Evolutionary conservation across 2,113 vertebrate genomes (phyloP).

Genomic region (Thunnus thynnus): DNA sequence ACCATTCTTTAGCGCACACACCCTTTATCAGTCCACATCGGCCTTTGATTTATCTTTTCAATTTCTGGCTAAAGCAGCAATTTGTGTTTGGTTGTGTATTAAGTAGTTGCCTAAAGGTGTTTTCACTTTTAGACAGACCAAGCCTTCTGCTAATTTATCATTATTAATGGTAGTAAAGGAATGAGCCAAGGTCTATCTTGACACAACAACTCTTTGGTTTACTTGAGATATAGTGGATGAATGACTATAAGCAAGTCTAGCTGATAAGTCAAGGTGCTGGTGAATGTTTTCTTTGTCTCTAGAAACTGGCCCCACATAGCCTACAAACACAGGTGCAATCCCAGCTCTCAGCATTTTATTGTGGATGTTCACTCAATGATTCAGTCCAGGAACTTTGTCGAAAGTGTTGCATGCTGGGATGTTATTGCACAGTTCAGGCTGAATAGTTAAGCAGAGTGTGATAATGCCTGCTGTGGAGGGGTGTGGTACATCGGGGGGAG

Average conservation of each 20-base stretch:
- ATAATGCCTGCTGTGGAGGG: conserved; percentile 54
- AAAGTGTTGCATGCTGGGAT: conserved; percentile 15
- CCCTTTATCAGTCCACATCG: not conserved
- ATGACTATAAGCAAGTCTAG: conserved; percentile 5
- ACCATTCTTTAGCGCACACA: not conserved
- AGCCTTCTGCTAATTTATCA: not conserved
- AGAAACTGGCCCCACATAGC: not conserved
- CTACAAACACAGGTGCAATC: not conserved
- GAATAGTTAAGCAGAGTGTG: conserved; percentile 43
- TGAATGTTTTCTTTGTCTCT: conserved; percentile 41
- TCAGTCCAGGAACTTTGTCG: not conserved
- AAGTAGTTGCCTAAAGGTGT: too few relatives aligned
- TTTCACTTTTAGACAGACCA: conserved; percentile 1
- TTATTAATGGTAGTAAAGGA: not conserved
- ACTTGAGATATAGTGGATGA: not conserved
- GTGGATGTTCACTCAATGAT: not conserved
- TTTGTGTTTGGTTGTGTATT: too few relatives aligned
- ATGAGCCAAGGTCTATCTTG: not conserved
- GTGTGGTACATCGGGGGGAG: conserved; percentile 57
- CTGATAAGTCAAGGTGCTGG: conserved; percentile 2
- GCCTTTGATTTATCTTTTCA: not conserved
- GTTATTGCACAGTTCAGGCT: conserved; percentile 1
- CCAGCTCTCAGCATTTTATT: conserved; percentile 6
- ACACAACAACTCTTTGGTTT: conserved; percentile 16
- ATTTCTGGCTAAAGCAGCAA: too few relatives aligned